Evolutionary conservation across 2,888 invertebrate species (phyloP), one percentile per base, ranked within the genome.

Genomic region (Eupithecia abbreviata): DNA sequence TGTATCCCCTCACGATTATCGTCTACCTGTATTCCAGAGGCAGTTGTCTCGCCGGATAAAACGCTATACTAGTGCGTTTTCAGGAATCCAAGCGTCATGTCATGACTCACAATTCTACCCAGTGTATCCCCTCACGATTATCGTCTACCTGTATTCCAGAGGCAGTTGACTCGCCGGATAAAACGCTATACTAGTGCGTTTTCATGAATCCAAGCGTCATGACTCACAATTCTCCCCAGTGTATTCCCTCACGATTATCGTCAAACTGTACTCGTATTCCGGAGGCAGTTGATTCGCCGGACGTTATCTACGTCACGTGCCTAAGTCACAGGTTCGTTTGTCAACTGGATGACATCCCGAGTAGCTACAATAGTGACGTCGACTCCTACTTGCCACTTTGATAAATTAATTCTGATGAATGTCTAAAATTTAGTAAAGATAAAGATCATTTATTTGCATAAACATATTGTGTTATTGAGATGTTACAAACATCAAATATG

Each of bases 281-380:
- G 89, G 90, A 89, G 86, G 88, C 86, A 85, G 87, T 85, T 86
- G 88, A 91, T 92, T 92, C 90, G 83, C 79, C 82, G 86, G 91
- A 90, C 91, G 90, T 90, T 93, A 92, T 92, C 92, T 87, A 80
- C 76, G 84, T 85, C 86, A 86, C 86, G 87, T 85, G 85, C 84
- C 47, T 84, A 84, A 86, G 86, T 88, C 87, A 85, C 85, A 81
- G 79, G 83, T 87, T 88, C 86, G 89, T 91, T 89, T 92, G 90
- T 90, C 91, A 90, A 84, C 85, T 85, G 84, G 80, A 79, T 84
- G 84, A 83, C 81, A 83, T 81, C 83, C 82, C 81, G 80, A 77
- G 84, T 83, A 75, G 73, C 51, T 80, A 87, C 85, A 75, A 79
- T 78, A 77, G 76, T 77, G 76, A 62, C 58, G 77, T 77, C 72